These are phyloP conservation scores for Scelioninae gen. 2 DNA, from an alignment of 2,888 invertebrate species.

Conservation along the genomic window DNA sequence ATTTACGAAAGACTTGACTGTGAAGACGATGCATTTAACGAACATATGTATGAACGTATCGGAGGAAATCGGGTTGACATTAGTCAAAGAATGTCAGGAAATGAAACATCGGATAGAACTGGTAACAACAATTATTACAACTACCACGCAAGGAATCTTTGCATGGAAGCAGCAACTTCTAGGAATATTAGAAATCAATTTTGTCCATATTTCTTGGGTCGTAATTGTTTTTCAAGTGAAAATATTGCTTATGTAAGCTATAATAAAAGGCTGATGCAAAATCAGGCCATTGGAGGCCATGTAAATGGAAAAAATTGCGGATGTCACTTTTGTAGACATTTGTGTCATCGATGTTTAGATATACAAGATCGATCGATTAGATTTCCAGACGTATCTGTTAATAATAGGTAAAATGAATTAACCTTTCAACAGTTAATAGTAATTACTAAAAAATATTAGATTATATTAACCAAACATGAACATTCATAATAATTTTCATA, in stretches of 20 bases:
- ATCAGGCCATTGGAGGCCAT: constrained; percentile 54
- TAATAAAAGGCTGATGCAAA: constrained; percentile 64
- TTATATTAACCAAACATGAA: no score
- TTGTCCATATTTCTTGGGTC: constrained; percentile 68
- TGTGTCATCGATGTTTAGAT: constrained; percentile 70
- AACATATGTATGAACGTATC: constrained; percentile 71
- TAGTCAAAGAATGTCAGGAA: constrained; percentile 63
- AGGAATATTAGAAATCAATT: constrained; percentile 65
- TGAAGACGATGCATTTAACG: constrained; percentile 65
- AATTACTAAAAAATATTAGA: no score
- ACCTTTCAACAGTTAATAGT: no score
- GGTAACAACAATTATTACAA: constrained; percentile 64
- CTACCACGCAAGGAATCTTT: constrained; percentile 66
- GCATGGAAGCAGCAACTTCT: constrained; percentile 62
- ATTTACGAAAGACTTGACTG: constrained; percentile 74
- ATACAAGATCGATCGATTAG: constrained; percentile 66
- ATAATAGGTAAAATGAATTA: constrained; percentile 66
- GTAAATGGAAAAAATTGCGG: constrained; percentile 68
- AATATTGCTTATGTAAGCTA: constrained; percentile 69
- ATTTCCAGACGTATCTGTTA: constrained; percentile 57
- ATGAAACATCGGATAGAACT: constrained; percentile 64
- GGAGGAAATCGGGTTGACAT: constrained; percentile 62
- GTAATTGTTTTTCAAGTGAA: constrained; percentile 73
- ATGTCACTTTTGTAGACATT: constrained; percentile 69
- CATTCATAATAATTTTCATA: no score